Conservation (phyloP, 2,797 vertebrate genomes). For the Arrhamphus sclerolepis region DNA sequence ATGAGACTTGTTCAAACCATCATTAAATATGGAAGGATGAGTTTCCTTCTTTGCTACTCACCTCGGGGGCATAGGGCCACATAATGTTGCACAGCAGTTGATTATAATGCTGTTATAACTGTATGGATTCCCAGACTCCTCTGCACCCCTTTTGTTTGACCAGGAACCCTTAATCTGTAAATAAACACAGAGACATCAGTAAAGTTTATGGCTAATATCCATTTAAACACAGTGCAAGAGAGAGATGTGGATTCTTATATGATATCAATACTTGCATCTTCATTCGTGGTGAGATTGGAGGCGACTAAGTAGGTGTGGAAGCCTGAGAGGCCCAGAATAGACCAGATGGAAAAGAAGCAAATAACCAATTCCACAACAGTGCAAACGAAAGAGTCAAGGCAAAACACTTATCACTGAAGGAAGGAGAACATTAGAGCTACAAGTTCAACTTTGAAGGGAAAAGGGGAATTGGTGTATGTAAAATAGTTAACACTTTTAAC, state of each 20-base stretch:
- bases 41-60: slow-evolving; percentile 55
- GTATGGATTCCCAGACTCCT: slow-evolving; percentile 92
- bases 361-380: slow-evolving; percentile 94
- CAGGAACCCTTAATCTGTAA: slow-evolving; percentile 94
- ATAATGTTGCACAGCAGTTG: slow-evolving; percentile 94
- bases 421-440: not conserved
- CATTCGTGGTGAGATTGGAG: slow-evolving; percentile 96
- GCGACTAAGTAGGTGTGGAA: slow-evolving; percentile 98
- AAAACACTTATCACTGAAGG: not conserved
- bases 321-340: slow-evolving; percentile 96
- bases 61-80: slow-evolving; percentile 96
- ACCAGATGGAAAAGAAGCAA: slow-evolving; percentile 98
- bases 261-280: slow-evolving; percentile 87
- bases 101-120: slow-evolving; percentile 91
- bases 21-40: not conserved
- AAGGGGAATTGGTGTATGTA: no score
- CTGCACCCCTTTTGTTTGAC: slow-evolving; percentile 90
- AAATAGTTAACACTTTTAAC: no score
- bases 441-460: no score
- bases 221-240: not conserved
- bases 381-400: slow-evolving; percentile 82
- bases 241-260: not conserved
- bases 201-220: not conserved
- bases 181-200: not conserved
- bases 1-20: not conserved